Evolutionary conservation across 1,140 invertebrate genomes (phyloP).

Genomic region (Sycobia sp.): DNA sequence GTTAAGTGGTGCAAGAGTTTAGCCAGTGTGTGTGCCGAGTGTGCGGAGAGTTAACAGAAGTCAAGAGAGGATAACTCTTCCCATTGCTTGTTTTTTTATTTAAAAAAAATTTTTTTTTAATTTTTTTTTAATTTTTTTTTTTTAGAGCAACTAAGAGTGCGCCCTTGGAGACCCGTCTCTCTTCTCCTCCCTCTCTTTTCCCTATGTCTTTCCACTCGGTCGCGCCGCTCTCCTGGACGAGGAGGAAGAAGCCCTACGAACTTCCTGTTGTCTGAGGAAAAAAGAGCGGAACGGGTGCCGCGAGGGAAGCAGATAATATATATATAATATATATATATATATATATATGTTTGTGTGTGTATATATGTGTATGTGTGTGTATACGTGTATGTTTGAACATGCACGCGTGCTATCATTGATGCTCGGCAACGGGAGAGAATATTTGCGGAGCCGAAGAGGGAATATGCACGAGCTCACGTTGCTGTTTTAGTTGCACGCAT

Average conservation of each 20-base stretch:
- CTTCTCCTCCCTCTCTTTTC: background rate
- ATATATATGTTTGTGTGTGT: too few species aligned
- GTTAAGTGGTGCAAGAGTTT: too few species aligned
- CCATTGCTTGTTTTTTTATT: background rate
- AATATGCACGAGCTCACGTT: conserved; percentile 8
- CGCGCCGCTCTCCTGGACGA: conserved; percentile 18
- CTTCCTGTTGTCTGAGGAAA: background rate
- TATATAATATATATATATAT: too few species aligned
- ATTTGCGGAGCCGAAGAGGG: background rate
- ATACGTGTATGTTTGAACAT: too few species aligned
- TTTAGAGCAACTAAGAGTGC: background rate
- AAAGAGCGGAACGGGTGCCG: background rate
- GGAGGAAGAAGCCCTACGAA: conserved; percentile 6
- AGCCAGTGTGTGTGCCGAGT: too few species aligned
- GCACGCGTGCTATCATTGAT: too few species aligned
- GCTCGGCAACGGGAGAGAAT: background rate
- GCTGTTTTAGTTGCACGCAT: background rate
- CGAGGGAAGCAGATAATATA: background rate
- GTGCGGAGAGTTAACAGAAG: background rate
- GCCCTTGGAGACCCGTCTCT: background rate
- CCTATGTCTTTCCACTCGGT: background rate
- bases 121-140: conserved; percentile 6
- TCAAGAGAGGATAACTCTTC: background rate
- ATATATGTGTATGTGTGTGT: too few species aligned
- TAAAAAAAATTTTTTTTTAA: background rate